A percentile compares a stretch with the other conserved stretches of the same genome.
Conservation (phyloP, 2,888 invertebrate species). For the Clivina fossor region DNA sequence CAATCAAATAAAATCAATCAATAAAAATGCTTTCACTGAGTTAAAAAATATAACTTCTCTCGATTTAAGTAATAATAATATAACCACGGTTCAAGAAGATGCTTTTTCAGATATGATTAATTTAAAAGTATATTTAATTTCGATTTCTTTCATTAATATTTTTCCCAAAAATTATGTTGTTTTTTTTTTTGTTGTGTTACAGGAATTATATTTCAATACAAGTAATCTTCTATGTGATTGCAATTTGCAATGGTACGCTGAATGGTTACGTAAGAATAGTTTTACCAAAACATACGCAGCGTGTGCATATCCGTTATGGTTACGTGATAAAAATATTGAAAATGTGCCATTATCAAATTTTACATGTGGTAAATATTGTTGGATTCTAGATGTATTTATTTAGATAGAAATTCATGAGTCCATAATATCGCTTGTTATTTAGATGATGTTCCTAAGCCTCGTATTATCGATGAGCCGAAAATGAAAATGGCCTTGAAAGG, state of each 20-base stretch:
- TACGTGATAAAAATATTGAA: conserved; percentile 69
- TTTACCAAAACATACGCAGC: conserved; percentile 60
- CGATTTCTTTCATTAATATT: no score
- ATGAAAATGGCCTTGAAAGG: conserved; percentile 84
- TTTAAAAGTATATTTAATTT: conserved; percentile 60
- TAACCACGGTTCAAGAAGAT: conserved; percentile 84
- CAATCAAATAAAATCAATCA: conserved; percentile 84
- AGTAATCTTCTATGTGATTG: conserved; percentile 86
- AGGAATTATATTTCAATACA: conserved; percentile 66
- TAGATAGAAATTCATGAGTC: conserved; percentile 1
- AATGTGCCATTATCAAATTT: conserved; percentile 70
- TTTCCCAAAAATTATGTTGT: no score
- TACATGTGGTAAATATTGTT: conserved; percentile 65
- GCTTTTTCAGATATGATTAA: conserved; percentile 74
- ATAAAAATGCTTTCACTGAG: conserved; percentile 81
- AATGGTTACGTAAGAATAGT: conserved; percentile 62
- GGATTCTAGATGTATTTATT: conserved; percentile 39
- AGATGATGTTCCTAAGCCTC: conserved; percentile 84
- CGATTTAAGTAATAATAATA: conserved; percentile 79
- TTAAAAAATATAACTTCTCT: conserved; percentile 70
- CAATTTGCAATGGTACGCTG: conserved; percentile 82
- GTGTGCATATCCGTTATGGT: conserved; percentile 81
- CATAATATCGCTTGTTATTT: conserved; percentile 38
- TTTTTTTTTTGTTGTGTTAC: no score
- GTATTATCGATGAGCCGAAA: conserved; percentile 78